Conservation (phyloP, 2,113 vertebrate genomes). For the Hyla sarda region DNA sequence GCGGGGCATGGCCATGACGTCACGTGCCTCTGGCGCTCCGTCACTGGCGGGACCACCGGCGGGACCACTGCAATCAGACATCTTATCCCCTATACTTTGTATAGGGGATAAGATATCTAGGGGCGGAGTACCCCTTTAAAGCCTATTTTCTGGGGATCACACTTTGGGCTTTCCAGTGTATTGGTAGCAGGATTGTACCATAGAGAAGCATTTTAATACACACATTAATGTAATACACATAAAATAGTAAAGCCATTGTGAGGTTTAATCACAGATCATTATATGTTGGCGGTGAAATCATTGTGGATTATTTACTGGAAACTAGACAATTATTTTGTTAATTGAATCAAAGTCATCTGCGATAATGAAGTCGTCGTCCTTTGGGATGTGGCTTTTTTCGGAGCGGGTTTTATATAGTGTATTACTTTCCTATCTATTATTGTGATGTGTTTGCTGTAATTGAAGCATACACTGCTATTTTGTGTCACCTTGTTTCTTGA, state of each 20-base stretch:
- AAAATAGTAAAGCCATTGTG: not conserved
- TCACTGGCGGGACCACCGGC: too few relatives aligned
- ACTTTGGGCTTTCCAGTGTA: too few relatives aligned
- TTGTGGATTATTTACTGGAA: not conserved
- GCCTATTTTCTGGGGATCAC: too few relatives aligned
- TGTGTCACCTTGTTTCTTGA: not conserved
- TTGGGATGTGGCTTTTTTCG: not conserved
- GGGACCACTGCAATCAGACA: too few relatives aligned
- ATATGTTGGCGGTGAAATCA: not conserved
- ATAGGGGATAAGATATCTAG: too few relatives aligned
- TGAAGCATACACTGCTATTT: not conserved
- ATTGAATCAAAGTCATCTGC: conserved; percentile 2
- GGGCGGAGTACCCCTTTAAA: too few relatives aligned
- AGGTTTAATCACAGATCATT: conserved; percentile 6
- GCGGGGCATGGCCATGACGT: too few relatives aligned
- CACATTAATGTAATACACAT: not conserved
- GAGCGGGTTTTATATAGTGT: not conserved
- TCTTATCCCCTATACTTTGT: too few relatives aligned
- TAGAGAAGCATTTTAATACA: too few relatives aligned
- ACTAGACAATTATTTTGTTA: not conserved
- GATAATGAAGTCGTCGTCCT: not conserved
- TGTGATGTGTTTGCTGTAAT: not conserved
- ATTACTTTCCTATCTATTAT: not conserved
- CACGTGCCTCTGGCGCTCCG: too few relatives aligned
- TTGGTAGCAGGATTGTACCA: too few relatives aligned